Conservation (phyloP, 30 jellyfish, hydroid and myxozoan species). For the Haliclystus octoradiatus region DNA sequence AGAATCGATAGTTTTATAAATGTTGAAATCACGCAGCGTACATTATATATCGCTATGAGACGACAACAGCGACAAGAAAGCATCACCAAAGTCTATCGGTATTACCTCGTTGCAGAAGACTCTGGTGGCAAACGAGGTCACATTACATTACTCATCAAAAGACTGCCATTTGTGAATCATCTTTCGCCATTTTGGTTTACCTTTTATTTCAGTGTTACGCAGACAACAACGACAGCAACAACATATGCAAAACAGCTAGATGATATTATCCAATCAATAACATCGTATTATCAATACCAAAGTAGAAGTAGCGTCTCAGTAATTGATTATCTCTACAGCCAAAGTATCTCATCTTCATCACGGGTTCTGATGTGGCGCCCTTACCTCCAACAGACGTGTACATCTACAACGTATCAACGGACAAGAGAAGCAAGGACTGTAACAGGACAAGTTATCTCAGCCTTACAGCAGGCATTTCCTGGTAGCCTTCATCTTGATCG, state of each 20-base stretch:
- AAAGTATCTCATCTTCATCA: background rate
- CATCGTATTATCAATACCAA: background rate
- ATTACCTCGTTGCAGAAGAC: constrained; percentile 54
- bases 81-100: constrained; percentile 5
- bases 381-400: background rate
- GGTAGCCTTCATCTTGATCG: constrained; percentile 31
- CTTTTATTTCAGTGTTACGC: background rate
- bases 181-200: background rate
- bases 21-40: constrained; percentile 10
- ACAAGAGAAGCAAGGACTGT: background rate
- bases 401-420: background rate
- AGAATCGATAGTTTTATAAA: constrained; percentile 41
- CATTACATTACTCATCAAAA: background rate
- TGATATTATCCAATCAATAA: background rate
- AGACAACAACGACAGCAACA: background rate
- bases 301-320: background rate
- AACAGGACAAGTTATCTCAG: background rate
- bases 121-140: constrained; percentile 32
- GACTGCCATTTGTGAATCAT: background rate
- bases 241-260: background rate
- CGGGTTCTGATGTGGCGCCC: constrained; percentile 2
- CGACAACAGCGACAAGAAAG: constrained; percentile 24
- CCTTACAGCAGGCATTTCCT: constrained; percentile 11
- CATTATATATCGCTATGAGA: constrained; percentile 17
- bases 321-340: background rate